Conservation (phyloP, 2,797 vertebrate genomes). For the Scleropages formosus region DNA sequence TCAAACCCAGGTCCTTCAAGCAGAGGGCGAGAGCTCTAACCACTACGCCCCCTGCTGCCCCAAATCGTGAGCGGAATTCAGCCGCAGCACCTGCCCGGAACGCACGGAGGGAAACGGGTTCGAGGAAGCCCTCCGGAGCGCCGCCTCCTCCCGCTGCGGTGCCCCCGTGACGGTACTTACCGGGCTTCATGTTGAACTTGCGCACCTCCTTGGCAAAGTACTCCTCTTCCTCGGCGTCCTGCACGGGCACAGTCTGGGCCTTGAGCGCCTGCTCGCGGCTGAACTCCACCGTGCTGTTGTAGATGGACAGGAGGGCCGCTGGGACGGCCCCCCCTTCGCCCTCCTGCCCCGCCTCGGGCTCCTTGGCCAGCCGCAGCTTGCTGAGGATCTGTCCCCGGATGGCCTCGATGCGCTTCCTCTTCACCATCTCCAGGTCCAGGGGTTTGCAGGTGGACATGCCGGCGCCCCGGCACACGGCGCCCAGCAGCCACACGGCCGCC, state of each 20-base stretch:
- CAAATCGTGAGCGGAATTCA: background rate
- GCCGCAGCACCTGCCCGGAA: background rate
- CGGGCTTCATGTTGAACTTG: constrained; percentile 53
- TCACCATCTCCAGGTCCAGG: constrained; percentile 71
- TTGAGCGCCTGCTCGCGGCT: constrained; percentile 52
- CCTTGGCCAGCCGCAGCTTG: constrained; percentile 66
- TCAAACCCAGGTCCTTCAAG: too few relatives aligned
- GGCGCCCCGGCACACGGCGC: constrained; percentile 44
- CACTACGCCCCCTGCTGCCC: background rate
- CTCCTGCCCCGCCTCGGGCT: constrained; percentile 53
- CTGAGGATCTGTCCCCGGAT: constrained; percentile 79
- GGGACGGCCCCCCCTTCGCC: constrained; percentile 47
- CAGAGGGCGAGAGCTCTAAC: too few relatives aligned
- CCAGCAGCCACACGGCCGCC: constrained; percentile 51
- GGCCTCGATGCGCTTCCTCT: constrained; percentile 74
- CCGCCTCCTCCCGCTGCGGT: background rate
- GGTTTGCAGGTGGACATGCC: constrained; percentile 72
- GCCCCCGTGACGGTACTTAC: constrained; percentile 37
- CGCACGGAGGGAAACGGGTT: background rate
- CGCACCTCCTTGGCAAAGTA: constrained; percentile 78
- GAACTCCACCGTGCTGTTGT: constrained; percentile 73
- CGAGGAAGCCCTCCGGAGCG: background rate
- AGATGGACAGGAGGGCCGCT: constrained; percentile 63
- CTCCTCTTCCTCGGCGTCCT: constrained; percentile 52
- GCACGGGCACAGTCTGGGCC: background rate